Conservation (phyloP, 2,888 invertebrate species). For the Periphyllus acericola region DNA sequence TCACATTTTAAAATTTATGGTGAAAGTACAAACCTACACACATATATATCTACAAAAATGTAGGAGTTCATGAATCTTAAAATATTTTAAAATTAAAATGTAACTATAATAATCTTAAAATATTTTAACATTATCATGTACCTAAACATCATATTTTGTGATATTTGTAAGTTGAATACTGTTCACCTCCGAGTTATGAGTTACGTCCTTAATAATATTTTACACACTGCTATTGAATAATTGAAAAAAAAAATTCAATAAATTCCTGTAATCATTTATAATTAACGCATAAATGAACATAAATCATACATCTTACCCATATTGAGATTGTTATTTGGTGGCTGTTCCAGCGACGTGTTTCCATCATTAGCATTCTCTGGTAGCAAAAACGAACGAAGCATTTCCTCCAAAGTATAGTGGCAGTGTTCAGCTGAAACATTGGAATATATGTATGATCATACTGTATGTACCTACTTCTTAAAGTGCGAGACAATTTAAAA, state of each 20-base stretch:
- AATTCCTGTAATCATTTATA: neutral
- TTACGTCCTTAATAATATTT: neutral
- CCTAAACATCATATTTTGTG: no score
- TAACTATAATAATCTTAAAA: no score
- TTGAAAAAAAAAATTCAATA: neutral
- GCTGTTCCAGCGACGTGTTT: neutral
- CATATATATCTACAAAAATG: neutral
- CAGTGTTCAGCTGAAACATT: neutral
- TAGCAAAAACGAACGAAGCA: neutral
- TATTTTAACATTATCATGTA: neutral
- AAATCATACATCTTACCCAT: neutral
- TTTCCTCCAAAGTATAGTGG: neutral
- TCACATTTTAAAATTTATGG: neutral
- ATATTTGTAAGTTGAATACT: no score
- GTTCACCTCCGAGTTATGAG: neutral
- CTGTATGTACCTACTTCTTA: no score
- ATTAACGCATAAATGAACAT: neutral
- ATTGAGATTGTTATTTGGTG: neutral
- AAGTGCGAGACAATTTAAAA: no score
- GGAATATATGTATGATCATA: neutral
- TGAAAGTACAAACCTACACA: neutral
- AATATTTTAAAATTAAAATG: neutral
- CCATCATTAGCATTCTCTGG: neutral
- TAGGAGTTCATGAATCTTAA: neutral
- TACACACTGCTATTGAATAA: neutral